Evolutionary conservation across 2,888 invertebrate species (phyloP), one percentile per base, ranked within the genome.

Genomic region (Meteorus colon): DNA sequence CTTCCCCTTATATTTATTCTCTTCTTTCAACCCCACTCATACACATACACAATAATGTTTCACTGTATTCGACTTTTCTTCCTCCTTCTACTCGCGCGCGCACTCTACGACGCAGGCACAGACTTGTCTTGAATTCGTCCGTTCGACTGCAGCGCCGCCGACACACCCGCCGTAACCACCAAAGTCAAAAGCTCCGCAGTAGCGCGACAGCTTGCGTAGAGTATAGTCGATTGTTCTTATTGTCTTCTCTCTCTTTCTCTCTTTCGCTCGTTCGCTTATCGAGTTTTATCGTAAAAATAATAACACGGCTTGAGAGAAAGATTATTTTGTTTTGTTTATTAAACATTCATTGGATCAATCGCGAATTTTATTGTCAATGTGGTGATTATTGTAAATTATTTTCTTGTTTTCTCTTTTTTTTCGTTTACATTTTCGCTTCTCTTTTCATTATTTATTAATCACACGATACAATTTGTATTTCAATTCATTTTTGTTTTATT

Each of bases 201-300:
- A 85, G 87, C 85, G 86, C 87, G 88, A 87, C 83, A 86, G 88
- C 86, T 83, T 83, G 81, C 85, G 85, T 82, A 76, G 82, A 84
- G 87, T 82, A 82, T 76, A 82, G 81, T 82, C 77, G 83, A 41
- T 41, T 77, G 10, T 24, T 29, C 5, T 37, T 34, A n/a, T 63
- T 31, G 63, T 63, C 14, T 12, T 12, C 10, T 16, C 31, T 29
- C 63, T n/a, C 24, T 24, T 24, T 24, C 24, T 24, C 24, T 24
- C 24, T 24, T 24, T 24, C 1, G 24, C 24, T 24, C 24, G 24
- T 24, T 24, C 29, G 34, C n/a, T 29, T 63, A 14, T 63, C n/a
- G 3, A 63, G 14, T 29, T 63, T 34, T 14, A 63, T 63, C 8
- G 14, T n/a, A 41, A 41, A 24, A 41, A 41, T 41, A 41, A 41